Evolutionary conservation across 2,888 invertebrate genomes (phyloP), one percentile per base, ranked within the genome.

Genomic region (Chymomyza amoena): DNA sequence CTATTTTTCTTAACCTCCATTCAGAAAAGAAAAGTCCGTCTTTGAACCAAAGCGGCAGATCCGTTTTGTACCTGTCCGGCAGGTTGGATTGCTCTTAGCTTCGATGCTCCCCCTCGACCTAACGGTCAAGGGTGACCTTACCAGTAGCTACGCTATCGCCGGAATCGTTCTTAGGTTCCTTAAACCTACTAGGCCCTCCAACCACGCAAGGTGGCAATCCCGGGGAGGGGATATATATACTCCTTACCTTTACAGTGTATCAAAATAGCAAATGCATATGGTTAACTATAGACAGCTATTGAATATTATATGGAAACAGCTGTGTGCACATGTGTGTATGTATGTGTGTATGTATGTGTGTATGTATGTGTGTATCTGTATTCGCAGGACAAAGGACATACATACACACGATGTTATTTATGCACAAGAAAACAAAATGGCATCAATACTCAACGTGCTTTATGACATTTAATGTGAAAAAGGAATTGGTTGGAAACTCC

Each of bases 161-260:
- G 20, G 20, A 1, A 20, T 20, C 3, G 20, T 1, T 20, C 20
- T 20, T 20, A 20, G 20, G 20, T 20, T 20, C 20, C 20, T 20
- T 20, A n/a, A 20, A 2, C 2, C 20, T 20, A 20, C 1, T 2
- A 2, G 3, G 3, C 20, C 20, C 20, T 20, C 20, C 20, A 1
- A 20, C 20, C 20, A 20, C 20, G 1, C 20, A 20, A 20, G 20
- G 20, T 20, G 20, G 20, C 3, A 20, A 20, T 20, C 20, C 20
- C 20, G 1, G 20, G n/a, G n/a, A n/a, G n/a, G n/a, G 1, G n/a
- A n/a, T n/a, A n/a, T n/a, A 75, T 60, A 75, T 70, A 62, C 70
- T 54, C 61, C 62, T 66, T 73, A 62, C 64, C 59, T 74, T 51
- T 52, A 54, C 74, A 73, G 73, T 73, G 73, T 51, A 67, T 54